phyloP scores from a whole-genome alignment of 2,113 vertebrate genomes.

The Bufo bufo region DNA sequence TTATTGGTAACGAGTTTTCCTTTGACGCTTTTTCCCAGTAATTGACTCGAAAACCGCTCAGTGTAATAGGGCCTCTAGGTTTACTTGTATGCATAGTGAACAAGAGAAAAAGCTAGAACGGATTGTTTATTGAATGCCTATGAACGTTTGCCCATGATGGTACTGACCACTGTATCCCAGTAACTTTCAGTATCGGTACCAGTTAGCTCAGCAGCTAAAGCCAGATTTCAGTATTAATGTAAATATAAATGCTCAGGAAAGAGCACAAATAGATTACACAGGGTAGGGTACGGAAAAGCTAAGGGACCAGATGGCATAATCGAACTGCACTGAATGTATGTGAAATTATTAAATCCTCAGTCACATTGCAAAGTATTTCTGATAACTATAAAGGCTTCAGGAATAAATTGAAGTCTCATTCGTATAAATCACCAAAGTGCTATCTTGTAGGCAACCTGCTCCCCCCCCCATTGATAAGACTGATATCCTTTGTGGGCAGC shows the following conservation, averaged over 20 bases:
- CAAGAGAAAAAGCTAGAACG: background rate
- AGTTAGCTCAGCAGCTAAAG: conserved; percentile 13
- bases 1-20: too few relatives aligned
- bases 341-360: conserved; percentile 67
- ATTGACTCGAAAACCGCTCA: too few relatives aligned
- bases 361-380: conserved; percentile 64
- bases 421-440: conserved; percentile 61
- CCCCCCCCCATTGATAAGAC: conserved; percentile 57
- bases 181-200: background rate
- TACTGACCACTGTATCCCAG: background rate
- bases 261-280: conserved; percentile 72
- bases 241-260: conserved; percentile 65
- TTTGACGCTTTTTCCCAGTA: too few relatives aligned
- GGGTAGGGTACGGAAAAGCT: conserved; percentile 71
- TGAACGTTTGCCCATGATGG: background rate
- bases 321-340: conserved; percentile 66
- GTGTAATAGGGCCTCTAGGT: background rate
- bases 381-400: conserved; percentile 65
- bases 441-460: conserved; percentile 60
- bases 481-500: conserved; percentile 30
- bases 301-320: conserved; percentile 72
- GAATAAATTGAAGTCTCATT: conserved; percentile 60
- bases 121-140: background rate
- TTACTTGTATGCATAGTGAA: background rate
- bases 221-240: conserved; percentile 62